Percentiles rank a stretch among this genome's conserved stretches.
phyloP scores from a whole-genome alignment of 2,888 invertebrate species.

The Acanthacorydalis orientalis region DNA sequence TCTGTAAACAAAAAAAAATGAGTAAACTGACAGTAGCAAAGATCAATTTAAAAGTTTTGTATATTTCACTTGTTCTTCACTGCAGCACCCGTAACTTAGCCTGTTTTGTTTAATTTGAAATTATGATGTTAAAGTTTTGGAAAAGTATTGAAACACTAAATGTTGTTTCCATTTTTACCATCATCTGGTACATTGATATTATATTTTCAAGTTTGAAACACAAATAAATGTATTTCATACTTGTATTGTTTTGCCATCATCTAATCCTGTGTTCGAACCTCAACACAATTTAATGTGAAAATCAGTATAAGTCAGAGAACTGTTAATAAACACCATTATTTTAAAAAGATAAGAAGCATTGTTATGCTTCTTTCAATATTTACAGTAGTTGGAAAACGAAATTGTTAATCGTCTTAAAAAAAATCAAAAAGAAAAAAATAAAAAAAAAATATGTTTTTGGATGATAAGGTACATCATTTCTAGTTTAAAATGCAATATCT shows the following conservation, averaged over 20 bases:
- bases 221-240: too few species aligned
- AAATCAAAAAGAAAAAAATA: background rate
- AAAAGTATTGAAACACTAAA: too few species aligned
- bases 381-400: background rate
- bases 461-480: background rate
- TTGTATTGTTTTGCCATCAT: background rate
- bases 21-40: background rate
- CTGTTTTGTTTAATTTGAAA: background rate
- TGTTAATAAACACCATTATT: background rate
- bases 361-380: background rate
- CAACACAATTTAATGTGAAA: background rate
- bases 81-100: too few species aligned
- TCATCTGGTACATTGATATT: too few species aligned
- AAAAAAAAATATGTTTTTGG: background rate
- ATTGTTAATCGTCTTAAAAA: background rate
- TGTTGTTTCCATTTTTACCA: too few species aligned
- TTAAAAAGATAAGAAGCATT: background rate
- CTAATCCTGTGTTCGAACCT: background rate
- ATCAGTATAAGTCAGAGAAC: background rate
- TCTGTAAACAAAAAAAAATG: background rate
- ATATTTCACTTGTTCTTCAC: background rate
- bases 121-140: background rate
- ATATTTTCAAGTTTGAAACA: too few species aligned
- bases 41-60: background rate
- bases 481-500: constrained; percentile 2